phyloP scores from a whole-genome alignment of 2,888 invertebrate species.

The Balanococcus diminutus region DNA sequence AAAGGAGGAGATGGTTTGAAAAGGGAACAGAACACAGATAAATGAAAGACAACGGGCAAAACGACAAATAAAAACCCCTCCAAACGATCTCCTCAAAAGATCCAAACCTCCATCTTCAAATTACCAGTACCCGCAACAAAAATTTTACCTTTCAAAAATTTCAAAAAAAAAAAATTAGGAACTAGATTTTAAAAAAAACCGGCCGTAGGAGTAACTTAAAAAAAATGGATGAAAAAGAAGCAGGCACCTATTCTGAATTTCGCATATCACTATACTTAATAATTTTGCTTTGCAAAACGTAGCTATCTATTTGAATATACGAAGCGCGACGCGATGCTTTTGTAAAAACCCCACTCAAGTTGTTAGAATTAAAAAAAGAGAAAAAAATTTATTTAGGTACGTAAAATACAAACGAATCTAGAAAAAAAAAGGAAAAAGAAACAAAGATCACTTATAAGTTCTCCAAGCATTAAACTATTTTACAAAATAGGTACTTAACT shows the following conservation, averaged over 20 bases:
- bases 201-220: not conserved
- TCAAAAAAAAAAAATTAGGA: not conserved
- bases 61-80: not conserved
- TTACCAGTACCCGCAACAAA: not conserved
- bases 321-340: not conserved
- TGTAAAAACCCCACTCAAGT: not conserved
- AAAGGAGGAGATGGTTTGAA: not conserved
- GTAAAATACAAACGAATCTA: conserved; percentile 20
- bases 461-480: conserved; percentile 19
- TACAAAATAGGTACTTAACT: conserved; percentile 28
- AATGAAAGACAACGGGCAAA: conserved; percentile 5
- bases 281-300: not conserved
- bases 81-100: not conserved
- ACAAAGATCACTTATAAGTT: conserved; percentile 27
- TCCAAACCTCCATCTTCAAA: not conserved
- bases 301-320: not conserved
- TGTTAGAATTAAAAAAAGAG: conserved; percentile 10
- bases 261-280: not conserved
- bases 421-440: conserved; percentile 18
- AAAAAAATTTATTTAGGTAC: conserved; percentile 27
- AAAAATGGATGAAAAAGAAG: not conserved
- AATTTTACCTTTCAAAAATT: not conserved
- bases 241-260: not conserved
- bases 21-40: not conserved
- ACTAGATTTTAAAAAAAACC: not conserved